A percentile compares a stretch with the other conserved stretches of the same genome.
Evolutionary conservation across 2,888 invertebrate species (phyloP).

Genomic region (Melanostoma mellinum): DNA sequence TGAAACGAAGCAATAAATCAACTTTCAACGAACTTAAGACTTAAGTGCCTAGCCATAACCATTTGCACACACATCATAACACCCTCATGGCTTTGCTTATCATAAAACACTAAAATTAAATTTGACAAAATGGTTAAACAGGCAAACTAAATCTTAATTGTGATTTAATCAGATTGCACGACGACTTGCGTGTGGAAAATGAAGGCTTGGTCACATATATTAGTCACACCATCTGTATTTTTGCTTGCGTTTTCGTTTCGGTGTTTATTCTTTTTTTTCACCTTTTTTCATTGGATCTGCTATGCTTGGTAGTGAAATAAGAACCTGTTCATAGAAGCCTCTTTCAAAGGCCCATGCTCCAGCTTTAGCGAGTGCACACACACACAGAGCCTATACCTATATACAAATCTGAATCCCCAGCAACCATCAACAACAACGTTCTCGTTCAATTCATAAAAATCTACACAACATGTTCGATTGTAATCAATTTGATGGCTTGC

Average conservation of each 20-base stretch:
- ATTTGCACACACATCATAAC: conserved; percentile 39
- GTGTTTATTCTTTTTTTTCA: background rate
- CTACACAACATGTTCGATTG: conserved; percentile 60
- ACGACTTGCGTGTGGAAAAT: conserved; percentile 62
- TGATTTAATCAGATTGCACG: conserved; percentile 59
- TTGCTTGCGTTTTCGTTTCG: conserved; percentile 10
- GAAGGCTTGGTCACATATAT: conserved; percentile 31
- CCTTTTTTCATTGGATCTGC: conserved; percentile 1
- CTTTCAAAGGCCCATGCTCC: too few species aligned
- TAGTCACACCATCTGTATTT: conserved; percentile 30
- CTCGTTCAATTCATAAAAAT: conserved; percentile 46
- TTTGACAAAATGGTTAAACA: conserved; percentile 49
- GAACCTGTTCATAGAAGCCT: too few species aligned
- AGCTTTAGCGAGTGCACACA: too few species aligned
- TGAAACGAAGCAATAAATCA: conserved; percentile 44
- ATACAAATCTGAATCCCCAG: background rate
- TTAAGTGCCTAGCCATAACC: conserved; percentile 46
- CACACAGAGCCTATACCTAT: too few species aligned
- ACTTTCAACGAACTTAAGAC: conserved; percentile 8
- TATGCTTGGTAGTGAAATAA: too few species aligned
- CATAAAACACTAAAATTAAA: conserved; percentile 53
- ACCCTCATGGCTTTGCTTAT: conserved; percentile 13
- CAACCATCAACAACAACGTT: background rate
- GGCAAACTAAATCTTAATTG: conserved; percentile 39
- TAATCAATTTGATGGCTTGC: conserved; percentile 65